phyloP scores from a whole-genome alignment of 1,140 invertebrate genomes.

The Mamestra configurata region DNA sequence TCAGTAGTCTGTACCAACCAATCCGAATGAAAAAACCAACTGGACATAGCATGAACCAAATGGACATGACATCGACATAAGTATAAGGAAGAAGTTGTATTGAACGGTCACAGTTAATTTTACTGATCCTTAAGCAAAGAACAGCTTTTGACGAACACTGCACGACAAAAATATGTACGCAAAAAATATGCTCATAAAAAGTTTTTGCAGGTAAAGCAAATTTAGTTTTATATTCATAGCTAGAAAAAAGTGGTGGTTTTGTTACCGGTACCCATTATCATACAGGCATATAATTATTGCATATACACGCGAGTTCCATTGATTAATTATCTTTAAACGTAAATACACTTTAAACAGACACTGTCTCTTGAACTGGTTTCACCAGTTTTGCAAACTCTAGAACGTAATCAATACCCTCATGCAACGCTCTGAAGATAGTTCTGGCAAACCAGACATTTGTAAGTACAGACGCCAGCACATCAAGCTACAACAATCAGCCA shows the following conservation, averaged over 20 bases:
- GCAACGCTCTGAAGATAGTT: background rate
- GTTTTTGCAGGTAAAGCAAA: background rate
- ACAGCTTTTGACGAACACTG: too few relatives aligned
- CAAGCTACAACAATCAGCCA: too few relatives aligned
- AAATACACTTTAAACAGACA: conserved; percentile 18
- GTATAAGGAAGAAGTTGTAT: too few relatives aligned
- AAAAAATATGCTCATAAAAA: too few relatives aligned
- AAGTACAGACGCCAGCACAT: too few relatives aligned
- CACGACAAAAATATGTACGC: too few relatives aligned
- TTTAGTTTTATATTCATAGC: conserved; percentile 4
- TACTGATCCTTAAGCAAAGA: too few relatives aligned
- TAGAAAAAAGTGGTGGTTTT: background rate
- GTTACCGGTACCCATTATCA: background rate
- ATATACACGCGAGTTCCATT: background rate
- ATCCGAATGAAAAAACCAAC: too few relatives aligned
- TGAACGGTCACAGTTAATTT: too few relatives aligned
- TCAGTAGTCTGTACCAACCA: too few relatives aligned
- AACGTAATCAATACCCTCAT: conserved; percentile 3
- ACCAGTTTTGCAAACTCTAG: conserved; percentile 13
- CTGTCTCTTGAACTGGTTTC: conserved; percentile 18
- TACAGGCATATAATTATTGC: background rate
- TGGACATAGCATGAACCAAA: too few relatives aligned
- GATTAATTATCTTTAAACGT: conserved; percentile 1
- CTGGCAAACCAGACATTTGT: background rate
- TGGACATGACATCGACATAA: too few relatives aligned